Conservation (phyloP, 2,797 vertebrate species). For the Mareca penelope region DNA sequence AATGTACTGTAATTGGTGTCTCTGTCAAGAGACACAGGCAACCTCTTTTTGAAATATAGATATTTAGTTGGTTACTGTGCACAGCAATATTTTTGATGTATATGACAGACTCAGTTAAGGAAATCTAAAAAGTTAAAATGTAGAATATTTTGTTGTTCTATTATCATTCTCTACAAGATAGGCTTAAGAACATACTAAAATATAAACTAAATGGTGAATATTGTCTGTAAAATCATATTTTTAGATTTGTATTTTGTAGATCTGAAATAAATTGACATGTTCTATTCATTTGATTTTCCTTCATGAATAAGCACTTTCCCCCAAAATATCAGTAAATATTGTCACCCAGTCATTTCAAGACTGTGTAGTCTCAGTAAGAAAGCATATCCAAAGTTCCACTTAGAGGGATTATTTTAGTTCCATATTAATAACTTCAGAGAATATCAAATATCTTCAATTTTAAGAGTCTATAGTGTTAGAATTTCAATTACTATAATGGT, state of each 20-base stretch:
- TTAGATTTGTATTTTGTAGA: conserved; percentile 33
- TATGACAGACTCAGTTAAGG: neutral
- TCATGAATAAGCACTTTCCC: neutral
- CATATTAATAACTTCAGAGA: neutral
- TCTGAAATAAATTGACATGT: conserved; percentile 52
- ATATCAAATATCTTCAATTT: neutral
- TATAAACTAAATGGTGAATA: conserved; percentile 1
- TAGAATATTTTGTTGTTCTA: conserved; percentile 22
- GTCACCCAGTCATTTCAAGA: neutral
- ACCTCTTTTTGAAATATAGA: neutral
- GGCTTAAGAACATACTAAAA: neutral
- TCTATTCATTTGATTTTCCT: neutral
- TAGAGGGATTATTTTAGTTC: neutral
- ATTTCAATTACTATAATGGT: neutral
- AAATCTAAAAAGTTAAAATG: neutral
- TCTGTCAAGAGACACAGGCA: conserved; percentile 30
- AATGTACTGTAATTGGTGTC: conserved; percentile 54
- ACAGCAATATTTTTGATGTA: neutral
- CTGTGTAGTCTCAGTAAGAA: neutral
- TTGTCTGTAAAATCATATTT: conserved; percentile 34
- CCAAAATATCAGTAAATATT: neutral
- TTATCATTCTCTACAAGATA: neutral
- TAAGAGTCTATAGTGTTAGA: neutral
- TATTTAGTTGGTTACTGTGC: neutral
- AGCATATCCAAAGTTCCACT: neutral